These are phyloP conservation scores for Herpetotheres cachinnans DNA, from an alignment of 2,113 vertebrate genomes.

Conservation along the genomic window DNA sequence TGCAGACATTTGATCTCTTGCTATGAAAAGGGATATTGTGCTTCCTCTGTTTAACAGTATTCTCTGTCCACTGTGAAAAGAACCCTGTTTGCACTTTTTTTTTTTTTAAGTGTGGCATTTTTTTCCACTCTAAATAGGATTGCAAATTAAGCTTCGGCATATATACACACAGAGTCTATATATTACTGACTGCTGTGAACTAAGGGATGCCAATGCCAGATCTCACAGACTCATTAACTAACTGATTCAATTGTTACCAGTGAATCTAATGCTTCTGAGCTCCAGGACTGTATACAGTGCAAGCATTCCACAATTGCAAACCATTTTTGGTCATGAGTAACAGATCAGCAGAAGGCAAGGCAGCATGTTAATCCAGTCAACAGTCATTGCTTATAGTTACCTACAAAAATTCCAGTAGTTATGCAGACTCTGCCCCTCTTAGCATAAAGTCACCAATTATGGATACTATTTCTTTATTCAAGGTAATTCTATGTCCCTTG, in stretches of 20 bases:
- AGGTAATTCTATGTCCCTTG: not conserved
- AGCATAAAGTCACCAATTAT: not conserved
- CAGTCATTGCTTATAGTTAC: not conserved
- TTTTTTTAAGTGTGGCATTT: constrained; percentile 53
- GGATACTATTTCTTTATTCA: not conserved
- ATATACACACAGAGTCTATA: constrained; percentile 32
- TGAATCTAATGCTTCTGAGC: not conserved
- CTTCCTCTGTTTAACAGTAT: constrained; percentile 73
- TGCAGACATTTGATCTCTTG: constrained; percentile 76
- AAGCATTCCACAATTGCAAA: not conserved
- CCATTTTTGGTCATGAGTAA: constrained; percentile 25
- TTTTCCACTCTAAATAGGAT: constrained; percentile 65
- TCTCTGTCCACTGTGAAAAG: constrained; percentile 76
- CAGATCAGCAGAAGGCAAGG: not conserved
- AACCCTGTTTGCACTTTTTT: constrained; percentile 65
- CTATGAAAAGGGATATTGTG: constrained; percentile 79
- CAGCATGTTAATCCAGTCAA: not conserved
- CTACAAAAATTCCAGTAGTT: not conserved
- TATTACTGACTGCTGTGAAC: constrained; percentile 51
- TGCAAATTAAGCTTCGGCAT: constrained; percentile 65
- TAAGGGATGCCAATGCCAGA: constrained; percentile 45
- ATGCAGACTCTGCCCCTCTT: not conserved
- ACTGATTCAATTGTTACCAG: not conserved
- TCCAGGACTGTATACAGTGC: not conserved
- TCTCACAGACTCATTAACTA: constrained; percentile 20